Conservation (phyloP, 2,113 vertebrate species). For the Clarias magur region DNA sequence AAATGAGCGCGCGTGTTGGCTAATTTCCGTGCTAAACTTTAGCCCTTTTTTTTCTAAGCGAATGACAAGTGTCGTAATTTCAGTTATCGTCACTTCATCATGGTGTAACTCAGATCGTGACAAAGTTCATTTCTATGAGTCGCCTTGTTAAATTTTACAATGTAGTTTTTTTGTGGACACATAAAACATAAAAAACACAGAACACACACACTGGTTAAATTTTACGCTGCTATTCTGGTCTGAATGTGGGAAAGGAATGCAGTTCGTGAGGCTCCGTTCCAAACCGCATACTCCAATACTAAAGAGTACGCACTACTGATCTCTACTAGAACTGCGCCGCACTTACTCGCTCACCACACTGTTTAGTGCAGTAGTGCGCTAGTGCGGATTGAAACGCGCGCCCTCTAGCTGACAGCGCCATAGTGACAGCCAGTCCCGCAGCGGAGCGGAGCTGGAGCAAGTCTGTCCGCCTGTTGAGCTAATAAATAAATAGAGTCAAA, state of each 20-base stretch:
- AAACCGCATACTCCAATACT: not conserved
- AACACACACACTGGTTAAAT: too few species aligned
- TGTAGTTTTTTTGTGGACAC: too few species aligned
- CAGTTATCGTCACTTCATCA: not conserved
- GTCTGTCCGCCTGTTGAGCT: conserved; percentile 63
- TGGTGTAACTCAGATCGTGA: conserved; percentile 1
- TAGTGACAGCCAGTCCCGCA: not conserved
- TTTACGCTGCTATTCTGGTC: not conserved
- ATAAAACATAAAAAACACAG: too few species aligned
- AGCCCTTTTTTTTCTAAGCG: not conserved
- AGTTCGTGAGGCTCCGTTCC: conserved; percentile 10
- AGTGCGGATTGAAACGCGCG: not conserved
- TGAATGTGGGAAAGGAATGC: conserved; percentile 6
- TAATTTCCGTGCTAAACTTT: conserved; percentile 4
- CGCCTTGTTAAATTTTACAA: not conserved
- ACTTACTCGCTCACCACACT: not conserved
- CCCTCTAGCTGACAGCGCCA: conserved; percentile 10
- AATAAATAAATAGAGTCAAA: not conserved
- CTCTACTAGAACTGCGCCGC: not conserved
- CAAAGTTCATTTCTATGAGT: not conserved
- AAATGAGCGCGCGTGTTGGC: not conserved
- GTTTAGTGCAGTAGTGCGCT: not conserved
- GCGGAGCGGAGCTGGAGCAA: not conserved
- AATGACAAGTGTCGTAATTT: not conserved
- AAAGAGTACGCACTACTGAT: not conserved